A percentile compares a stretch with the other conserved stretches of the same genome.
Conservation (phyloP, 2,113 vertebrate species). For the Panthera tigris region DNA sequence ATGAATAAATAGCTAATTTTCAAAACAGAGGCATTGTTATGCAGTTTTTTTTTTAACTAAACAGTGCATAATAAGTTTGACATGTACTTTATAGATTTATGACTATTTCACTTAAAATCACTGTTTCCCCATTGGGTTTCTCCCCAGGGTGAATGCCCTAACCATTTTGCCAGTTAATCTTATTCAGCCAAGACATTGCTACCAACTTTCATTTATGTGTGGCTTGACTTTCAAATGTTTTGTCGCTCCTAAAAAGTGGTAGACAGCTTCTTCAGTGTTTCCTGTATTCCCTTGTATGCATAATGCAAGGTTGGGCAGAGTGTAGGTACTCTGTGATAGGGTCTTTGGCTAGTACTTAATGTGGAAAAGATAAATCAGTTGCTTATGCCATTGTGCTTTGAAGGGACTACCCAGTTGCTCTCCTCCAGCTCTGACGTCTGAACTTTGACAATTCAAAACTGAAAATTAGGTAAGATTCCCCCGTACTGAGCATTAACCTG, state of each 20-base stretch:
- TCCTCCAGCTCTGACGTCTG: not conserved
- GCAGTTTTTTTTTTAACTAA: not conserved
- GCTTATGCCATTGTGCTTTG: not conserved
- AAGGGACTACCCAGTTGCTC: not conserved
- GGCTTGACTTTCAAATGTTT: not conserved
- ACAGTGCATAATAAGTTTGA: not conserved
- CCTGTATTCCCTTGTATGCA: not conserved
- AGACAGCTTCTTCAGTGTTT: not conserved
- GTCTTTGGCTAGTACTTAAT: not conserved
- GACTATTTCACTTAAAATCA: not conserved
- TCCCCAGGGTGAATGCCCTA: not conserved
- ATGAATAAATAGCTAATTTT: not conserved
- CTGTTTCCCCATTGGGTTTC: not conserved
- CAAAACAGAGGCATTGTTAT: not conserved
- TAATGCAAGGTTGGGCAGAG: not conserved
- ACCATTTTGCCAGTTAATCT: not conserved
- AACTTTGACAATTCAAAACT: not conserved
- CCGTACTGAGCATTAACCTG: not conserved
- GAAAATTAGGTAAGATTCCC: not conserved
- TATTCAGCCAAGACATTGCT: not conserved
- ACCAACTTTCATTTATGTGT: not conserved
- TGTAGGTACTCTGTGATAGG: not conserved
- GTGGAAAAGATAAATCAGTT: not conserved
- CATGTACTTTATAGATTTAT: not conserved
- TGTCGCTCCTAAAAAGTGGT: not conserved